phyloP scores from a whole-genome alignment of 2,113 vertebrate genomes.

The Crotophaga sulcirostris region DNA sequence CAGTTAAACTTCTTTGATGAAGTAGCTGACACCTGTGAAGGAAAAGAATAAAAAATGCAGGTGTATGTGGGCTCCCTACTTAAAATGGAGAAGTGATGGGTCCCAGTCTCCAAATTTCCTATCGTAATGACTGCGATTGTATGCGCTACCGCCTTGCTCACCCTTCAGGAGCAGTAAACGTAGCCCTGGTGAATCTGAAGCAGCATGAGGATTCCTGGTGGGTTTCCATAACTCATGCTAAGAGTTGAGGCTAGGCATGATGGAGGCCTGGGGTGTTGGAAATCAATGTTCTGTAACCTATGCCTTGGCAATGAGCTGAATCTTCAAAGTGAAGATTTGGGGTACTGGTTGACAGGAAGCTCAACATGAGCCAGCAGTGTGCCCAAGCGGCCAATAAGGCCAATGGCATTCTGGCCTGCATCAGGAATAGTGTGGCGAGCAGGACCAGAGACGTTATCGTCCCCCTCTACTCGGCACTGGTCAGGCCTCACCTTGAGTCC shows the following conservation, averaged over 20 bases:
- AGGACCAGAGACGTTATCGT: too few relatives aligned
- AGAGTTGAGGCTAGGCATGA: accelerated
- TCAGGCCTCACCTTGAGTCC: too few relatives aligned
- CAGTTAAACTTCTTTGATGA: background rate
- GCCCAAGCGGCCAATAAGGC: too few relatives aligned
- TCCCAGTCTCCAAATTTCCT: background rate
- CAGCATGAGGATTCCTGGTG: accelerated
- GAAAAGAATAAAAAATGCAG: accelerated
- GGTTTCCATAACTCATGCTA: background rate
- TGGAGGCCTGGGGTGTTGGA: background rate
- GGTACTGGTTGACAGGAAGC: too few relatives aligned
- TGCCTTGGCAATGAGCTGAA: accelerated
- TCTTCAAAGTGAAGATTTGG: background rate
- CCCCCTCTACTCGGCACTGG: too few relatives aligned
- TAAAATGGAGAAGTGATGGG: background rate
- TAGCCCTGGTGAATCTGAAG: background rate
- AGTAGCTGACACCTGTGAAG: background rate
- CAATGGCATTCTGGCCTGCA: too few relatives aligned
- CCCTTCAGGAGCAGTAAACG: accelerated
- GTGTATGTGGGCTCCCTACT: background rate
- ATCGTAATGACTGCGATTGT: accelerated
- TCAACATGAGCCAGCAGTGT: too few relatives aligned
- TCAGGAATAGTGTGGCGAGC: too few relatives aligned
- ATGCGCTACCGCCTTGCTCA: accelerated
- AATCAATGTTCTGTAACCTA: background rate